A percentile compares a stretch with the other conserved stretches of the same genome.
Conservation (phyloP, 2,797 vertebrate species). For the Perodicticus potto region DNA sequence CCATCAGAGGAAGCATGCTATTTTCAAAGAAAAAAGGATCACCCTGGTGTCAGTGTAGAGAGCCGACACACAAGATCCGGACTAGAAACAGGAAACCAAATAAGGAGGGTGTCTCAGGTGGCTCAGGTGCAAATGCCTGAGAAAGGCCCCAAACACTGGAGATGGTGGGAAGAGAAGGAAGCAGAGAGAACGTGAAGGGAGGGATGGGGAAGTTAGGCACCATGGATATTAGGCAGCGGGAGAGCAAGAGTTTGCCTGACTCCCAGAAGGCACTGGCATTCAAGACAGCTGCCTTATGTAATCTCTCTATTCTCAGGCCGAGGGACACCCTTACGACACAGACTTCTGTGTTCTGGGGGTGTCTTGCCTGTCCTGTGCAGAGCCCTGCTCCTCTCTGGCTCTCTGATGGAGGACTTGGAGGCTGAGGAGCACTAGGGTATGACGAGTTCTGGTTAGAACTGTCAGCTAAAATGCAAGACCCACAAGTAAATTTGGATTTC, state of each 20-base stretch:
- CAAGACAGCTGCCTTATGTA: background rate
- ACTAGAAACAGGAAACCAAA: background rate
- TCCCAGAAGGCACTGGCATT: background rate
- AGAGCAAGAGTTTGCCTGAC: background rate
- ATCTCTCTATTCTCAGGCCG: background rate
- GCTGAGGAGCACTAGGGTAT: background rate
- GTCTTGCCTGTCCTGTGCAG: background rate
- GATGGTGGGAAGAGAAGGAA: background rate
- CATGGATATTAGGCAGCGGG: fast-evolving
- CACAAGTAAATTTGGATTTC: background rate
- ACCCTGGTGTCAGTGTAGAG: background rate
- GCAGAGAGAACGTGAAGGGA: background rate
- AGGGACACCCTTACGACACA: background rate
- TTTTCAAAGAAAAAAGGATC: conserved; percentile 20
- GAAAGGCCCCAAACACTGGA: background rate
- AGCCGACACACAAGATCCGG: background rate
- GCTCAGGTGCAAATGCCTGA: background rate
- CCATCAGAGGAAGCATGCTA: background rate
- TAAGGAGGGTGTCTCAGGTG: background rate
- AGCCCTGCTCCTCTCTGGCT: background rate
- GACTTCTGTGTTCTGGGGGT: background rate
- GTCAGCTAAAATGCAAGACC: background rate
- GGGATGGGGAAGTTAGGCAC: background rate
- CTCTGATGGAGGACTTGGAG: background rate
- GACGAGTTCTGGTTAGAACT: background rate